Base-by-base conservation (phyloP, 1,140 invertebrate species). In the Babylonia areolata region DNA sequence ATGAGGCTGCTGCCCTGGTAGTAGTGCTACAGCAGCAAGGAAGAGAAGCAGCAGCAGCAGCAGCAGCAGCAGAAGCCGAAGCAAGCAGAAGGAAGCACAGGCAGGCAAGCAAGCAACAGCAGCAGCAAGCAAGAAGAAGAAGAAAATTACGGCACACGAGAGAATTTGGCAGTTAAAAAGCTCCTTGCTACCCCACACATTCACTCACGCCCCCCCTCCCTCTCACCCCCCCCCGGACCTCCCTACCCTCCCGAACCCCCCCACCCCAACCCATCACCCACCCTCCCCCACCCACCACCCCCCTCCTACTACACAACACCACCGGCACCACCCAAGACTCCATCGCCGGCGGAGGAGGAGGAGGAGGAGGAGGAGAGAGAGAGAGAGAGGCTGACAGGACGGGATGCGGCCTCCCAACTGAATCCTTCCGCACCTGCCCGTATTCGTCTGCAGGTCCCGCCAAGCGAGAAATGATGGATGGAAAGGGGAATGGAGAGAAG, bases 321-420 rank as follows among this genome's bases (percentile, higher is more conserved):
- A n/a, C n/a, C n/a, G n/a, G 0, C 46, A 9, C 46, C 46, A 51
- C 46, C 46, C 46, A 0, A 6, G 2, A n/a, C n/a, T n/a, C 58
- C 58, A 69, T 73, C 71, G 71, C 31, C 33, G 71, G 71, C 71
- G 71, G 71, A 73, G n/a, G n/a, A n/a, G n/a, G n/a, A n/a, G n/a
- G n/a, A n/a, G n/a, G n/a, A n/a, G n/a, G n/a, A n/a, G n/a, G n/a
- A n/a, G n/a, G n/a, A n/a, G n/a, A n/a, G n/a, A n/a, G n/a, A n/a
- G n/a, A n/a, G n/a, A n/a, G n/a, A n/a, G n/a, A n/a, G 71, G 71
- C 71, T 73, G 71, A 73, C 71, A 73, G 71, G 71, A n/a, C 9
- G 71, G 33, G 71, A 73, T 73, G 71, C 71, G 71, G 71, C 71
- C 71, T 73, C 71, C 71, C 71, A 73, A 2, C 71, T 73, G 71